Conservation (phyloP, 2,113 vertebrate genomes). For the Microcebus tavaratra region DNA sequence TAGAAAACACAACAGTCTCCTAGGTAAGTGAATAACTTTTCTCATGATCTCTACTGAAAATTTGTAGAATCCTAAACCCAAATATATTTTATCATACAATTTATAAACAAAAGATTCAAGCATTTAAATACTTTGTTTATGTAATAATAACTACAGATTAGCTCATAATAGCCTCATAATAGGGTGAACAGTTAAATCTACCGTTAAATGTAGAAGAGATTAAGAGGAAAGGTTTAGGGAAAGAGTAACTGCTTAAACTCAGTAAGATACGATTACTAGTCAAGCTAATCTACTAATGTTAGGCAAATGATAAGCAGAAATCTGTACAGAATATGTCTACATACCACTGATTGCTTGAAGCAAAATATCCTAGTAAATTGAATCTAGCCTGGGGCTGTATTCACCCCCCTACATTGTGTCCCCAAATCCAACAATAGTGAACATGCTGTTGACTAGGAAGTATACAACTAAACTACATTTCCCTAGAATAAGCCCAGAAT, state of each 20-base stretch:
- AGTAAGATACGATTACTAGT: background rate
- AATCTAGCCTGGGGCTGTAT: conserved; percentile 3
- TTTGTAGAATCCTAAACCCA: conserved; percentile 10
- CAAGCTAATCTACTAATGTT: conserved; percentile 27
- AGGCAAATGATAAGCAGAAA: conserved; percentile 54
- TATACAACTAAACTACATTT: conserved; percentile 36
- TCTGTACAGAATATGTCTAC: conserved; percentile 21
- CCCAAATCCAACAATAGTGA: conserved; percentile 33
- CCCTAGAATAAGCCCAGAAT: conserved; percentile 42
- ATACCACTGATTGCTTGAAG: background rate
- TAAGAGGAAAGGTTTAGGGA: conserved; percentile 16
- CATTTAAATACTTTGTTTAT: background rate
- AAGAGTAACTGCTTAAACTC: conserved; percentile 17
- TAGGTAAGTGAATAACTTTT: background rate
- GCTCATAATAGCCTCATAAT: background rate
- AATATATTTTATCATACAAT: conserved; percentile 43
- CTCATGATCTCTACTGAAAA: conserved; percentile 18
- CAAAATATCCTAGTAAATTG: conserved; percentile 35
- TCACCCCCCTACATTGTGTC: background rate
- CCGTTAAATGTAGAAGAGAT: background rate
- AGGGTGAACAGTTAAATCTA: conserved; percentile 6
- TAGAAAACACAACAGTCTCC: conserved; percentile 1
- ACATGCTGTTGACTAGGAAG: conserved; percentile 30
- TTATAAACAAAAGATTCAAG: conserved; percentile 27
- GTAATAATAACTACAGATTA: conserved; percentile 15